These are phyloP conservation scores for Ormyrus rosae DNA, from an alignment of 2,888 invertebrate species.

Conservation along the genomic window DNA sequence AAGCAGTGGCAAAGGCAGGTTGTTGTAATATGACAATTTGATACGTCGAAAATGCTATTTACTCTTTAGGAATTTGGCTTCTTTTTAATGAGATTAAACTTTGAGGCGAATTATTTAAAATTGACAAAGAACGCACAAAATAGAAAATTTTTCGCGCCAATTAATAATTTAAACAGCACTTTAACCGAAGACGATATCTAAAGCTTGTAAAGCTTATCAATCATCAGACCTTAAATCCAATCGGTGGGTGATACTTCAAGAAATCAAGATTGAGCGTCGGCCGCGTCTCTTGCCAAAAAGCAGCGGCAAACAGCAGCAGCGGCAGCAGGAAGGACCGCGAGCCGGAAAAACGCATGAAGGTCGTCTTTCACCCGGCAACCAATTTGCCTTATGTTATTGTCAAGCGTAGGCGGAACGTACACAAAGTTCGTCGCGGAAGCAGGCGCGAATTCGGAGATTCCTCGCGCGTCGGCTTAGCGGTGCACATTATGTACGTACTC, in stretches of 20 bases:
- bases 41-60: no score
- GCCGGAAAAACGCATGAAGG: slow-evolving; percentile 26
- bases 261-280: slow-evolving; percentile 26
- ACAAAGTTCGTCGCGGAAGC: slow-evolving; percentile 18
- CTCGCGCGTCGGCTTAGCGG: not conserved
- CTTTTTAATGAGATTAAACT: no score
- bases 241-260: slow-evolving; percentile 42
- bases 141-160: no score
- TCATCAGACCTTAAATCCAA: slow-evolving; percentile 42
- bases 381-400: not conserved
- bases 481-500: no score
- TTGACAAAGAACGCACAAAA: no score
- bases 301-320: not conserved
- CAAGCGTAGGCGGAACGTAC: slow-evolving; percentile 43
- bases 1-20: no score
- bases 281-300: not conserved
- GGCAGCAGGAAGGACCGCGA: not conserved
- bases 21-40: no score
- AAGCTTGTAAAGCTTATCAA: no score
- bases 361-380: not conserved
- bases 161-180: no score
- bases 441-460: not conserved
- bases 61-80: no score
- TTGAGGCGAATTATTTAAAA: no score
- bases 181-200: no score